These are phyloP conservation scores for Chelonia mydas DNA, from an alignment of 2,797 vertebrate genomes.

Conservation along the genomic window DNA sequence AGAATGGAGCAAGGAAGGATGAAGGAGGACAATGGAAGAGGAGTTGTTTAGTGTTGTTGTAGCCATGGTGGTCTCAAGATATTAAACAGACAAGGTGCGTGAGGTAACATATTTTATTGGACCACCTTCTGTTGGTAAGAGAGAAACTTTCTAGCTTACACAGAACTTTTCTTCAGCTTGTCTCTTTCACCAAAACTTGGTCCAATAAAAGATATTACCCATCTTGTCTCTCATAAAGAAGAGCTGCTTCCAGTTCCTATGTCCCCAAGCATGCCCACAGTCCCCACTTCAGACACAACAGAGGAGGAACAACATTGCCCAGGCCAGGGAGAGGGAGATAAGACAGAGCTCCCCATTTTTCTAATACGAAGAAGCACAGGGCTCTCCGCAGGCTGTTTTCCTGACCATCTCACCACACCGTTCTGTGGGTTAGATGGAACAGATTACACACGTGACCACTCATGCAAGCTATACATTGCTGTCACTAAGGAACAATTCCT, in stretches of 20 bases:
- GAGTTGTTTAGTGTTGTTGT: background rate
- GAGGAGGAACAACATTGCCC: background rate
- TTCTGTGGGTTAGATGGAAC: slow-evolving; percentile 21
- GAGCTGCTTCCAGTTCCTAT: background rate
- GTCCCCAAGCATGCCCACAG: background rate
- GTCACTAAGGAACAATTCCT: background rate
- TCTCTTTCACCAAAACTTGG: background rate
- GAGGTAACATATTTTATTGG: background rate
- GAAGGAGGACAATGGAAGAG: background rate
- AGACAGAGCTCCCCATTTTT: slow-evolving; percentile 20
- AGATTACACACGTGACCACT: background rate
- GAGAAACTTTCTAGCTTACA: no score
- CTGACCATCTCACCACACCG: background rate
- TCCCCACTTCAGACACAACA: background rate
- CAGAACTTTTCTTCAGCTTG: background rate
- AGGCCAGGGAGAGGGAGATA: background rate
- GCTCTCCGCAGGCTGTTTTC: background rate
- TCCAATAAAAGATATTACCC: background rate
- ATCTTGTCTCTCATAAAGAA: background rate
- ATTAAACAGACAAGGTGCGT: background rate
- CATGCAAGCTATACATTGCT: background rate
- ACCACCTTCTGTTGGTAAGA: background rate
- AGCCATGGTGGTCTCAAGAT: background rate
- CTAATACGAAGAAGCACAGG: background rate
- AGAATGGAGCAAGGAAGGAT: background rate